Evolutionary conservation across 2,797 vertebrate species (phyloP).

Genomic region (Lacerta agilis): DNA sequence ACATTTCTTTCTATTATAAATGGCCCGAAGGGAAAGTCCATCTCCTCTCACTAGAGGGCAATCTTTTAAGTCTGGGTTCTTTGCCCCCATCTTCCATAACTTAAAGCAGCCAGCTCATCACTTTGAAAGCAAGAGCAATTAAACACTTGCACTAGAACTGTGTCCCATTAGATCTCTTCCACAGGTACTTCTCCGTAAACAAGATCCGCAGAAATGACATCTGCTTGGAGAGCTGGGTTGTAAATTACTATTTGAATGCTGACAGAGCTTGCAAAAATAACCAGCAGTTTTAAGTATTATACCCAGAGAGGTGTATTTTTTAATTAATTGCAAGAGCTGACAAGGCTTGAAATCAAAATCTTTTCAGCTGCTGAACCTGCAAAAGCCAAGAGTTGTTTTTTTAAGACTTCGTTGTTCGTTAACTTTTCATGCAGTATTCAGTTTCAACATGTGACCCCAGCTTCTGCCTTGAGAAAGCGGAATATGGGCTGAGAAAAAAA

Average conservation of each 20-base stretch:
- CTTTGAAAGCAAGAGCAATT: constrained; percentile 66
- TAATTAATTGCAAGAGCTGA: constrained; percentile 68
- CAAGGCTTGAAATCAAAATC: constrained; percentile 64
- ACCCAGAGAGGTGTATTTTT: constrained; percentile 58
- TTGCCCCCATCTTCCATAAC: constrained; percentile 38
- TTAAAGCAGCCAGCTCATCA: constrained; percentile 62
- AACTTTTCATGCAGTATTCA: constrained; percentile 29
- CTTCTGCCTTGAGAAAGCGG: constrained; percentile 30
- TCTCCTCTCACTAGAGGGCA: constrained; percentile 18
- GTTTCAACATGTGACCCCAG: constrained; percentile 39
- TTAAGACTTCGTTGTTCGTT: constrained; percentile 20
- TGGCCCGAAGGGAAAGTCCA: constrained; percentile 4
- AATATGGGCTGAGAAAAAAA: constrained; percentile 27
- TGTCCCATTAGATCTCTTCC: constrained; percentile 54
- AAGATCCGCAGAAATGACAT: constrained; percentile 56
- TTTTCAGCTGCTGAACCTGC: constrained; percentile 61
- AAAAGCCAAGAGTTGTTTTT: constrained; percentile 38
- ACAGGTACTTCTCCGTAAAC: constrained; percentile 55
- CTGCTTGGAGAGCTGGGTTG: constrained; percentile 58
- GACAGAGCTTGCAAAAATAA: constrained; percentile 44
- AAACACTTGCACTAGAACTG: constrained; percentile 50
- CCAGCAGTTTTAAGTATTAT: constrained; percentile 54
- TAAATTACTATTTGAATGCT: constrained; percentile 68
- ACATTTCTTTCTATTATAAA: background rate
- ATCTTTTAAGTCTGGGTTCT: constrained; percentile 38